phyloP scores from a whole-genome alignment of 2,888 invertebrate genomes.

The Exocentrus adspersus region DNA sequence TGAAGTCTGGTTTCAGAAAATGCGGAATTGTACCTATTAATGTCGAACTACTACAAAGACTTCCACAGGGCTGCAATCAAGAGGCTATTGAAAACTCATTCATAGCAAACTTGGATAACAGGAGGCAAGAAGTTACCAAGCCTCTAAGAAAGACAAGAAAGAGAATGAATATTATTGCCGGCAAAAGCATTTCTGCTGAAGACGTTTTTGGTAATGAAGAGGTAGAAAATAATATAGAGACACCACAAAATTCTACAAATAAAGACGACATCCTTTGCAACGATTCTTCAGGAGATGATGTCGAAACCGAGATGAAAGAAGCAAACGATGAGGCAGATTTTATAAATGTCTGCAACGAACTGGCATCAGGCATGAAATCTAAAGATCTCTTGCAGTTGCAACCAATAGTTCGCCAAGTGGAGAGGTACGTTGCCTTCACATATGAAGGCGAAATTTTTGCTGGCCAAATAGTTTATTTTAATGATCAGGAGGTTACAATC shows the following conservation, averaged over 20 bases:
- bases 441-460: not conserved
- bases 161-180: not conserved
- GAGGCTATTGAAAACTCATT: slow-evolving; percentile 1
- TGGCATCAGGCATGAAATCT: too few species aligned
- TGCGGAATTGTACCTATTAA: slow-evolving; percentile 10
- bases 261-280: too few species aligned
- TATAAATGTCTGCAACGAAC: too few species aligned
- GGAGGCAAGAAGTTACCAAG: slow-evolving; percentile 1
- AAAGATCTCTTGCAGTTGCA: too few species aligned
- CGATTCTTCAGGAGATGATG: too few species aligned
- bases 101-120: not conserved
- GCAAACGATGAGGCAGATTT: too few species aligned
- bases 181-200: slow-evolving; percentile 6
- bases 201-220: not conserved
- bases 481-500: not conserved
- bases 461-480: not conserved
- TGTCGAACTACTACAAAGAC: not conserved
- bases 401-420: not conserved
- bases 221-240: too few species aligned
- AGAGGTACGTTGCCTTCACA: not conserved
- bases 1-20: slow-evolving; percentile 3
- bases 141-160: not conserved
- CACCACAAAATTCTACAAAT: too few species aligned
- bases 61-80: not conserved
- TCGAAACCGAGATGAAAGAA: too few species aligned